Evolutionary conservation across 2,113 vertebrate species (phyloP).

Genomic region (Girardinichthys multiradiatus): DNA sequence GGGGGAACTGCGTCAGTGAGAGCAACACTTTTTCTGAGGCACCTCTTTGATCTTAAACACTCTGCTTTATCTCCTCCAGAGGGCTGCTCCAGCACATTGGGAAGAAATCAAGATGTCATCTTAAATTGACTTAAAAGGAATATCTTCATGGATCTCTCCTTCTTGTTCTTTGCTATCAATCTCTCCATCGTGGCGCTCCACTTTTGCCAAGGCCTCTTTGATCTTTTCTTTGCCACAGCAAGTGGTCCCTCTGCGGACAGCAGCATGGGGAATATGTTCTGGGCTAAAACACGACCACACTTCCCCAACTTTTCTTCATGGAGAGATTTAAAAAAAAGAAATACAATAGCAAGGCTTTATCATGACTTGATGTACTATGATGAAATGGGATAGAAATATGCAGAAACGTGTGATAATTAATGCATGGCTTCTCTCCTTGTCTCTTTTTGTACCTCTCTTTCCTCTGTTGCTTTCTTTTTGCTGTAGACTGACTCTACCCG

Average conservation of each 20-base stretch:
- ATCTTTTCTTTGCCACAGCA: conserved; percentile 64
- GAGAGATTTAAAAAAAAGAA: conserved; percentile 1
- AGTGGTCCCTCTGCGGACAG: conserved; percentile 63
- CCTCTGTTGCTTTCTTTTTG: conserved; percentile 5
- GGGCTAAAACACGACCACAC: conserved; percentile 41
- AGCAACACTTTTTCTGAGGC: conserved; percentile 59
- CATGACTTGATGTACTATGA: conserved; percentile 61
- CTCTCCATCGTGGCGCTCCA: conserved; percentile 59
- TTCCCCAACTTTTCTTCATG: conserved; percentile 46
- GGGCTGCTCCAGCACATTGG: conserved; percentile 53
- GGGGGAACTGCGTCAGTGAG: conserved; percentile 58
- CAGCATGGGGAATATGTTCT: conserved; percentile 47
- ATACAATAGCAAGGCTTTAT: conserved; percentile 36
- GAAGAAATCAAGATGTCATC: conserved; percentile 82
- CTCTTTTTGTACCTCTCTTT: conserved; percentile 28
- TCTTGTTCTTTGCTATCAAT: conserved; percentile 70
- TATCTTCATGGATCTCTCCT: conserved; percentile 64
- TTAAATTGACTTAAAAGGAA: conserved; percentile 77
- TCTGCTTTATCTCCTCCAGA: conserved; percentile 71
- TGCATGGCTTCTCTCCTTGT: conserved; percentile 41
- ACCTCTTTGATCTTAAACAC: conserved; percentile 80
- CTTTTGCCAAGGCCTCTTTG: conserved; percentile 68
- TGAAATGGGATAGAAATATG: conserved; percentile 74
- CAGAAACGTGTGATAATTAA: conserved; percentile 64
- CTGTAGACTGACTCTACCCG: conserved; percentile 89